A percentile compares a stretch with the other conserved stretches of the same genome.
These are phyloP conservation scores for Drosophila bipectinata DNA, from an alignment of 1,140 invertebrate species.

Conservation along the genomic window DNA sequence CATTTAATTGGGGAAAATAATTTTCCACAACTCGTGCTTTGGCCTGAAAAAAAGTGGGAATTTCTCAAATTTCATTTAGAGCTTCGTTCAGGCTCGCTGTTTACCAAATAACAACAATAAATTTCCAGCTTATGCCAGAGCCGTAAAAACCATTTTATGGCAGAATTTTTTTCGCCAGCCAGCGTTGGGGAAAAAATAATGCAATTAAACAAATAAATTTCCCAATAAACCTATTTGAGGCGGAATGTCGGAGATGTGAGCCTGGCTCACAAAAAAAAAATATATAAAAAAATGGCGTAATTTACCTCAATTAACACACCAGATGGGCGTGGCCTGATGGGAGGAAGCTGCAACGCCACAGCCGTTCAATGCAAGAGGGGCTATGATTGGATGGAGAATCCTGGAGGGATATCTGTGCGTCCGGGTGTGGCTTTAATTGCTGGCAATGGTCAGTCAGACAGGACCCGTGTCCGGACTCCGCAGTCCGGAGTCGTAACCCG, in stretches of 20 bases:
- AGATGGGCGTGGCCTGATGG: conserved; percentile 38
- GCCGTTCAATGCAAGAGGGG: conserved; percentile 47
- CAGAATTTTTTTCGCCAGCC: conserved; percentile 34
- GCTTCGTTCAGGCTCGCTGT: conserved; percentile 9
- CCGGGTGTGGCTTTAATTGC: conserved; percentile 72
- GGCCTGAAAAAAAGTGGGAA: conserved; percentile 22
- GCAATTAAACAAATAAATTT: conserved; percentile 82
- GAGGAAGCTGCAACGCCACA: conserved; percentile 11
- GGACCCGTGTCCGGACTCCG: conserved; percentile 17
- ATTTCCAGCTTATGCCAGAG: conserved; percentile 66
- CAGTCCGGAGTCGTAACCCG: conserved; percentile 39
- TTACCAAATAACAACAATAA: conserved; percentile 55
- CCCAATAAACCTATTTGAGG: conserved; percentile 63
- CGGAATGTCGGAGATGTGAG: conserved; percentile 13
- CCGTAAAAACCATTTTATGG: conserved; percentile 65
- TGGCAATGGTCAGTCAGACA: conserved; percentile 74
- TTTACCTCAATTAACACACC: conserved; percentile 81
- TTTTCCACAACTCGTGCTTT: neutral
- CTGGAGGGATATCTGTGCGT: conserved; percentile 6
- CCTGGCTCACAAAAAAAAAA: conserved; percentile 17
- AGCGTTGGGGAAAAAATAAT: conserved; percentile 41
- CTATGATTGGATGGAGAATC: neutral
- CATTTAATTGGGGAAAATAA: conserved; percentile 22
- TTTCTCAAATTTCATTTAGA: conserved; percentile 67
- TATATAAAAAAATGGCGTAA: conserved; percentile 62